These are phyloP conservation scores for Halictus ligatus DNA, from an alignment of 2,888 invertebrate species.

Conservation along the genomic window DNA sequence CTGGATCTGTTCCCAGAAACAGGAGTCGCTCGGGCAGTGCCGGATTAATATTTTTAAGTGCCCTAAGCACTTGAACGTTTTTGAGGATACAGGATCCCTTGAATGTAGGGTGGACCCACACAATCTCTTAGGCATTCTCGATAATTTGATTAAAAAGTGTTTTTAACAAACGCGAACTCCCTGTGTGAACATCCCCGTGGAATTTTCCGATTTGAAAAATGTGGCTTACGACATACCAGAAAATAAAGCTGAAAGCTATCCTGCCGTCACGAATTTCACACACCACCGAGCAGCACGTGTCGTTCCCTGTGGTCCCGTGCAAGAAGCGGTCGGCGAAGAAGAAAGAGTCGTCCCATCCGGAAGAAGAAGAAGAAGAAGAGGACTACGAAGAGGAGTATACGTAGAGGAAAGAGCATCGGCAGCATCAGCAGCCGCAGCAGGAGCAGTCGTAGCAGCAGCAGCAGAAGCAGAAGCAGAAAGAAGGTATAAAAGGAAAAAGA, in stretches of 20 bases:
- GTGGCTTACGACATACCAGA: not conserved
- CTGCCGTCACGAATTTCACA: not conserved
- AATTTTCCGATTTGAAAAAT: not conserved
- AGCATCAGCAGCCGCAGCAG: constrained; percentile 1
- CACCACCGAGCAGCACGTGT: constrained; percentile 38
- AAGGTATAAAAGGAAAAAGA: constrained; percentile 33
- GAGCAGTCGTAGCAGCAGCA: not conserved
- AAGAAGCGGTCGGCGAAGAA: constrained; percentile 26
- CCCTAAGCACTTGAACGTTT: too few species aligned
- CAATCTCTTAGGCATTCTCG: too few species aligned
- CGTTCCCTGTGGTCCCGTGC: constrained; percentile 22
- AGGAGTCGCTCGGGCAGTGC: too few species aligned
- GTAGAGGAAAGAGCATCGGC: not conserved
- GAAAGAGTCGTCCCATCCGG: constrained; percentile 19
- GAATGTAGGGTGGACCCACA: too few species aligned
- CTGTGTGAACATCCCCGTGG: not conserved
- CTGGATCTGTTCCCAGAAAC: too few species aligned
- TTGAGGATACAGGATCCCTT: too few species aligned
- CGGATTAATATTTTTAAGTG: too few species aligned
- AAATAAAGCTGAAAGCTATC: not conserved
- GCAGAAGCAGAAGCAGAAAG: constrained; percentile 5
- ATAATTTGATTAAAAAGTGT: too few species aligned
- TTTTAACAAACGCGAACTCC: not conserved
- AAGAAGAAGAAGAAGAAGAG: constrained; percentile 4
- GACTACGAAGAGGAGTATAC: not conserved